These are phyloP conservation scores for Hemicentrotus pulcherrimus DNA, from an alignment of 35 echinoderm and acorn worm species.

Conservation along the genomic window DNA sequence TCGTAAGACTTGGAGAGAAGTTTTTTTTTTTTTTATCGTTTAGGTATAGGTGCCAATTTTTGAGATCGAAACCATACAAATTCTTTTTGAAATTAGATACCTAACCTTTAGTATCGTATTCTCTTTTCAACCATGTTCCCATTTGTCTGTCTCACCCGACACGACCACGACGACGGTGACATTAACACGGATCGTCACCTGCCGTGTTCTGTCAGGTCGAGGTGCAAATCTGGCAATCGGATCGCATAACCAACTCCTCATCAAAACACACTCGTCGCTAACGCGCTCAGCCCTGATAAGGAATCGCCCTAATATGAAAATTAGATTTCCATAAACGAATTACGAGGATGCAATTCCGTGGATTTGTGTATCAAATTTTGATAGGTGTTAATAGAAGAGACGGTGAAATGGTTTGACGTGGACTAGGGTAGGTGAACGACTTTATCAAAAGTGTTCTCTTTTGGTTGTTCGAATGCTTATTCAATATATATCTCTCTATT, in stretches of 20 bases:
- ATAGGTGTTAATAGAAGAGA: background rate
- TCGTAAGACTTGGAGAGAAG: no score
- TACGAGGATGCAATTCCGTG: background rate
- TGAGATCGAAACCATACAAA: no score
- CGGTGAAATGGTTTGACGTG: background rate
- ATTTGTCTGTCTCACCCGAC: background rate
- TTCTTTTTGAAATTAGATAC: no score
- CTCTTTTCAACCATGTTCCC: background rate
- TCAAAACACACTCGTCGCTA: conserved; percentile 41
- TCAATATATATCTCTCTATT: no score
- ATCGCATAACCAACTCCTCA: background rate
- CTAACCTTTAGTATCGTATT: no score
- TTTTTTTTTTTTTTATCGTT: no score
- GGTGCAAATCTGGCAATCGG: background rate
- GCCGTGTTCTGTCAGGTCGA: background rate
- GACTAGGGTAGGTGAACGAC: background rate
- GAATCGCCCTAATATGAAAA: conserved; percentile 36
- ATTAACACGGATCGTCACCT: background rate
- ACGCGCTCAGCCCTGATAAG: conserved; percentile 36
- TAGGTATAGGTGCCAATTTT: no score
- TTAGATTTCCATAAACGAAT: conserved; percentile 47
- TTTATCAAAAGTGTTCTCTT: background rate
- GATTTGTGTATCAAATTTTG: conserved; percentile 9
- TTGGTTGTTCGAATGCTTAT: background rate
- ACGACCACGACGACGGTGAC: background rate